Evolutionary conservation across 1,140 invertebrate genomes (phyloP).

Genomic region (Drosophila ironensis): DNA sequence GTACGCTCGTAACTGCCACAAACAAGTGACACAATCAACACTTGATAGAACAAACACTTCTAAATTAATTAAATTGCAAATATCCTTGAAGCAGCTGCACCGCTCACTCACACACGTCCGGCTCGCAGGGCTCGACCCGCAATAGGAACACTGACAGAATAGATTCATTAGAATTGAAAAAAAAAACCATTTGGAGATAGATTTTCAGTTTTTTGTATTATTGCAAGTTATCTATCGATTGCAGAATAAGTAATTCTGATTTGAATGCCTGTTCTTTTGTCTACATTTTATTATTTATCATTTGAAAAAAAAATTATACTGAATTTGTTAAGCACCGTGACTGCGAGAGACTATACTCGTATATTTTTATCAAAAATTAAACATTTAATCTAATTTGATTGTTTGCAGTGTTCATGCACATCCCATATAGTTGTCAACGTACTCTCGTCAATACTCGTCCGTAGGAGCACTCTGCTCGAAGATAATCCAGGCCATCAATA

Average conservation of each 20-base stretch:
- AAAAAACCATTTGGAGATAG: too few relatives aligned
- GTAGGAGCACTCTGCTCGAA: constrained; percentile 46
- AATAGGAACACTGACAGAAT: neutral
- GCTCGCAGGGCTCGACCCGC: neutral
- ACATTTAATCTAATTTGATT: neutral
- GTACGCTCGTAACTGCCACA: constrained; percentile 73
- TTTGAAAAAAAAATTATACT: too few relatives aligned
- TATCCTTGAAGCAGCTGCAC: constrained; percentile 70
- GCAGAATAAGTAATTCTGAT: too few relatives aligned
- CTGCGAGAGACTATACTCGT: neutral
- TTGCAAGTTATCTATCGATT: too few relatives aligned
- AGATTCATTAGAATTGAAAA: too few relatives aligned
- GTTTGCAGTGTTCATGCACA: constrained; percentile 3
- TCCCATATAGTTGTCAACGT: constrained; percentile 62
- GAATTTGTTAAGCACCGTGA: too few relatives aligned
- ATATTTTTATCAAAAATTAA: neutral
- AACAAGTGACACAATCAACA: constrained; percentile 80
- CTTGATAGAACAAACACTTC: constrained; percentile 80
- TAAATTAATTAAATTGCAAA: constrained; percentile 81
- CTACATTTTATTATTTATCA: too few relatives aligned
- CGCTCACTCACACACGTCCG: constrained; percentile 30
- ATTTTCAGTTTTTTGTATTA: too few relatives aligned
- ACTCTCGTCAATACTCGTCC: constrained; percentile 46
- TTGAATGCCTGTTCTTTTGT: too few relatives aligned
- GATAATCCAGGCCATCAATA: constrained; percentile 79